Evolutionary conservation across 2,888 invertebrate species (phyloP).

Genomic region (Agriopis marginaria): DNA sequence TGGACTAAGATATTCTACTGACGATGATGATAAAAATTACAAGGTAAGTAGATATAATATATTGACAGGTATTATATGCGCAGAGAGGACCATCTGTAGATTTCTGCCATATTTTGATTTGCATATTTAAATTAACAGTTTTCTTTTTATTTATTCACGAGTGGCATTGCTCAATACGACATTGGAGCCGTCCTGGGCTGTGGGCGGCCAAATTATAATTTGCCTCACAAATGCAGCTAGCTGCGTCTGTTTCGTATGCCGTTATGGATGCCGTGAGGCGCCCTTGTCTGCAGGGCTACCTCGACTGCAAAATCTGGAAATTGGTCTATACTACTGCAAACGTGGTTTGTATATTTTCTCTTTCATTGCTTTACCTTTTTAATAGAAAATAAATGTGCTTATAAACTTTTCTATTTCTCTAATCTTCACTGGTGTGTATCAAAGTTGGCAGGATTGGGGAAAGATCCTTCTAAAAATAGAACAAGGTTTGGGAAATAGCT

Average conservation of each 20-base stretch:
- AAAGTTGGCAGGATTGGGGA: no score
- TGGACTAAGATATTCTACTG: no score
- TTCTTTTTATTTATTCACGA: slow-evolving; percentile 24
- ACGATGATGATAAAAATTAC: not conserved
- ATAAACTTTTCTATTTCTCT: no score
- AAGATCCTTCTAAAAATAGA: no score
- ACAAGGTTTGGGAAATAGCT: not conserved
- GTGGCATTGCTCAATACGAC: slow-evolving; percentile 30
- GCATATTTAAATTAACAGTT: slow-evolving; percentile 38
- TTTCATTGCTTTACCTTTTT: no score
- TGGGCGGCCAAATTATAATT: slow-evolving; percentile 44
- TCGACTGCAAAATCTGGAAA: no score
- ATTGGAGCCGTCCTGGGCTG: slow-evolving; percentile 40
- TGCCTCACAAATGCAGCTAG: slow-evolving; percentile 39
- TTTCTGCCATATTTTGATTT: slow-evolving; percentile 29
- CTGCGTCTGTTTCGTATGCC: slow-evolving; percentile 26
- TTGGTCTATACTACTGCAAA: no score
- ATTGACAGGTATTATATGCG: not conserved
- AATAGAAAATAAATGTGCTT: no score
- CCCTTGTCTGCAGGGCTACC: slow-evolving; percentile 20
- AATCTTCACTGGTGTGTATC: no score
- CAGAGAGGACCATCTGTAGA: not conserved
- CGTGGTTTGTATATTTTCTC: no score
- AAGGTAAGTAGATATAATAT: not conserved
- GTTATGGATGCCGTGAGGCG: slow-evolving; percentile 12